Percentiles rank a stretch among this genome's conserved stretches.
Conservation (phyloP, 2,113 vertebrate genomes). For the Misgurnus mizolepis region DNA sequence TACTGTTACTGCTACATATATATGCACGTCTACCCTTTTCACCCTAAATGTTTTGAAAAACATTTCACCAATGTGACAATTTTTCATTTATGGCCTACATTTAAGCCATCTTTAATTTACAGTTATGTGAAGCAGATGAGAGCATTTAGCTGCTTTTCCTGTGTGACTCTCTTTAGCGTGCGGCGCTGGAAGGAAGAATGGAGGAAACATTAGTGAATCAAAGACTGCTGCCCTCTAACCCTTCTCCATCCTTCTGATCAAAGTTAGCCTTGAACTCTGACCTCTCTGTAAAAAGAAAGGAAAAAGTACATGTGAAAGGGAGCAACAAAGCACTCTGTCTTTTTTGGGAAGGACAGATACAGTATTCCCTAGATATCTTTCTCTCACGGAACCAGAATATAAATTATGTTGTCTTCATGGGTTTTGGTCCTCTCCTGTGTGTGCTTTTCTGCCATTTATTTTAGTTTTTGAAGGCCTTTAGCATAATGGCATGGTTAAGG, state of each 20-base stretch:
- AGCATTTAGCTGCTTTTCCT: constrained; percentile 31
- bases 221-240: constrained; percentile 32
- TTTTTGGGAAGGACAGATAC: constrained; percentile 18
- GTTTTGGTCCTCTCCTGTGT: constrained; percentile 1
- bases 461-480: constrained; percentile 15
- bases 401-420: constrained; percentile 45
- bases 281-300: constrained; percentile 24
- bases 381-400: constrained; percentile 43
- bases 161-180: constrained; percentile 53
- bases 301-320: constrained; percentile 25
- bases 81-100: not conserved
- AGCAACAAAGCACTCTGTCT: constrained; percentile 36
- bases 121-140: constrained; percentile 21
- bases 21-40: no score
- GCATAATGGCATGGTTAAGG: not conserved
- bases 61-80: not conserved
- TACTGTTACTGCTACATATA: not conserved
- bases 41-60: not conserved
- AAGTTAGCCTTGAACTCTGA: constrained; percentile 46
- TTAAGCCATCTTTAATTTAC: not conserved
- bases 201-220: constrained; percentile 53
- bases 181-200: constrained; percentile 17
- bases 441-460: constrained; percentile 39
- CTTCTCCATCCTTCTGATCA: constrained; percentile 42
- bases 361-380: constrained; percentile 24